Base-by-base conservation (phyloP, 2,888 invertebrate species). In the Proisotoma minuta region DNA sequence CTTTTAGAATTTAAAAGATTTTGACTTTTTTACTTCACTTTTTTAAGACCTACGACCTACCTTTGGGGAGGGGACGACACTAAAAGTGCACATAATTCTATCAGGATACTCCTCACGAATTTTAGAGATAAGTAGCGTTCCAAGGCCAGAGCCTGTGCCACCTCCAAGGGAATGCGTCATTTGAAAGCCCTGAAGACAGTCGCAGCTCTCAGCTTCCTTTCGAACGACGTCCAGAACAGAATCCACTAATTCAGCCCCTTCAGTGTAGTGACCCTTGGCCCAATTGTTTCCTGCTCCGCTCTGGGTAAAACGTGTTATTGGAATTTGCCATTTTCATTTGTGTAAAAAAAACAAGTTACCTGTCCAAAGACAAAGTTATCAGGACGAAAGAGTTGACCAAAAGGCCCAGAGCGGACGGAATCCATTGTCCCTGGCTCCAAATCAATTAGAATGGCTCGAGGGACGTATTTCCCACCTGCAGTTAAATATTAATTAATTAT, bases 361-460 rank as follows among this genome's bases (percentile, higher is more conserved):
- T n/a, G n/a, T 43, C 56, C 56, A 47, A 84, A 85, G 34, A 85
- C 83, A 70, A 84, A 87, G 77, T 87, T 87, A 76, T 87, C 85
- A 4, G 86, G 86, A 27, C 86, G 80, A 77, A 85, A 87, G 57
- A 87, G 80, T 72, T 84, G 83, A 3, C 86, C 86, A 80, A 91
- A 95, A 15, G 94, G 91, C 62, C 95, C 94, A 1, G 93, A 91
- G 70, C 95, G 85, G 68, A 97, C 94, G 0, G 94, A 91, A 80
- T 97, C 96, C 95, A 97, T 96, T 75, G 95, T 96, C 72, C 96
- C 96, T 51, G 96, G 96, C 80, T 97, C 96, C 77, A 97, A 81
- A 78, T 97, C 96, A 70, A 96, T 90, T 64, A 96, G 84, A 77
- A 96, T 87, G 75, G 94, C 93, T 70, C 95, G 84, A 12, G 95